Evolutionary conservation across 1,140 invertebrate genomes (phyloP), one percentile per base, ranked within the genome.

Genomic region (Helicoverpa armigera): DNA sequence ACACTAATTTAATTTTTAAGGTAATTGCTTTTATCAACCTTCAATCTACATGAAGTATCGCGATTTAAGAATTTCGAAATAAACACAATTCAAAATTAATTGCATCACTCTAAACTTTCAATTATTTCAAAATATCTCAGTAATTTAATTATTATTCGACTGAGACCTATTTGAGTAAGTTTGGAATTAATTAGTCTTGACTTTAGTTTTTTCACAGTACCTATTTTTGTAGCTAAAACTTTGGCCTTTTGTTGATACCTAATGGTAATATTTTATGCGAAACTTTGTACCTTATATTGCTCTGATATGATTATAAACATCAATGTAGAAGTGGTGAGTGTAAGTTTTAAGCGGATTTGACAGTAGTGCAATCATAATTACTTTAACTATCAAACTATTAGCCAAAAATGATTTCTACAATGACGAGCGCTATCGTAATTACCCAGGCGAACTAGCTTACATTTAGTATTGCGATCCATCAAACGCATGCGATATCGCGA

Each of bases 381-480:
- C n/a, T n/a, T n/a, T n/a, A 43, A 43, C 9, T 5, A 1, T 43
- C 7, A 43, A 7, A 1, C 9, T 5, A 43, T 7, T 9, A 7
- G 5, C 35, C 35, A 43, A 43, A 43, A 9, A 43, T 16, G n/a
- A 43, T 13, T 48, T 11, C 16, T 23, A 72, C 50, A 31, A 53
- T 11, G 29, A 51, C n/a, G 10, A n/a, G 35, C 35, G 35, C 35
- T 84, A 75, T 83, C 82, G 74, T 77, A 77, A 75, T 76, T 82
- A 83, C 81, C 85, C 72, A 84, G 78, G 80, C 86, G 86, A 88
- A 86, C 87, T 85, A 88, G 85, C 82, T 73, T 65, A 77, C 85
- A 88, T 89, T 90, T 84, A 87, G 82, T 80, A 83, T 83, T 82
- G 85, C 87, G 85, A 90, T 91, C 86, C 87, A 91, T 91, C 88